Evolutionary conservation across 2,888 invertebrate genomes (phyloP).

Genomic region (Agrilus cyanescens): DNA sequence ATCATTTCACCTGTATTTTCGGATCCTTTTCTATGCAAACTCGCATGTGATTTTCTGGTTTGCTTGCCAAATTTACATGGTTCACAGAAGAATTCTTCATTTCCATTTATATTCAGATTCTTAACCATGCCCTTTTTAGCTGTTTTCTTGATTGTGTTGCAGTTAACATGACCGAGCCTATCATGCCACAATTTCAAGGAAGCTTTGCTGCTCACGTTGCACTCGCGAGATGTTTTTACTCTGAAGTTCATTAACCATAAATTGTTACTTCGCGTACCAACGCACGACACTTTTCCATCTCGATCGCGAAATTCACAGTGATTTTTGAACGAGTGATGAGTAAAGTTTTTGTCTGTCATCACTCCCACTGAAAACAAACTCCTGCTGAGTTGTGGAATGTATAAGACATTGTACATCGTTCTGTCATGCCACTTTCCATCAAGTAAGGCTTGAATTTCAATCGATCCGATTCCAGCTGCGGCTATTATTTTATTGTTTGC

Average conservation of each 20-base stretch:
- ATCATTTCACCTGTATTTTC: constrained; percentile 14
- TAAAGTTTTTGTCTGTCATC: constrained; percentile 13
- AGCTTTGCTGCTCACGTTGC: neutral
- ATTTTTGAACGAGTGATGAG: constrained; percentile 5
- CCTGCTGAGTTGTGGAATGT: constrained; percentile 18
- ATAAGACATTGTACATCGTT: constrained; percentile 13
- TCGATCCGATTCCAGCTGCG: too few relatives aligned
- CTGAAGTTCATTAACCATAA: too few relatives aligned
- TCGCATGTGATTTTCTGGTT: constrained; percentile 10
- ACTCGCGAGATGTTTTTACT: too few relatives aligned
- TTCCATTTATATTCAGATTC: constrained; percentile 10
- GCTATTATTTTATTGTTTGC: too few relatives aligned
- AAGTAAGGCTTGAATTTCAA: too few relatives aligned
- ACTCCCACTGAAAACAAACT: constrained; percentile 23
- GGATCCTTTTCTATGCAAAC: neutral
- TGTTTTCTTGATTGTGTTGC: constrained; percentile 6
- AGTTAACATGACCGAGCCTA: constrained; percentile 17
- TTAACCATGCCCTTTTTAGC: constrained; percentile 7
- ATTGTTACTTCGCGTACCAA: too few relatives aligned
- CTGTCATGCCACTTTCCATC: too few relatives aligned
- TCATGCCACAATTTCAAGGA: constrained; percentile 17
- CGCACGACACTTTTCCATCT: too few relatives aligned
- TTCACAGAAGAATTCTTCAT: constrained; percentile 15
- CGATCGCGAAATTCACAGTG: too few relatives aligned
- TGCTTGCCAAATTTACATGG: constrained; percentile 15